Percentiles rank a stretch among this genome's conserved stretches.
These are phyloP conservation scores for Aplidium turbinatum DNA, from an alignment of 23 tunicate species.

Conservation along the genomic window DNA sequence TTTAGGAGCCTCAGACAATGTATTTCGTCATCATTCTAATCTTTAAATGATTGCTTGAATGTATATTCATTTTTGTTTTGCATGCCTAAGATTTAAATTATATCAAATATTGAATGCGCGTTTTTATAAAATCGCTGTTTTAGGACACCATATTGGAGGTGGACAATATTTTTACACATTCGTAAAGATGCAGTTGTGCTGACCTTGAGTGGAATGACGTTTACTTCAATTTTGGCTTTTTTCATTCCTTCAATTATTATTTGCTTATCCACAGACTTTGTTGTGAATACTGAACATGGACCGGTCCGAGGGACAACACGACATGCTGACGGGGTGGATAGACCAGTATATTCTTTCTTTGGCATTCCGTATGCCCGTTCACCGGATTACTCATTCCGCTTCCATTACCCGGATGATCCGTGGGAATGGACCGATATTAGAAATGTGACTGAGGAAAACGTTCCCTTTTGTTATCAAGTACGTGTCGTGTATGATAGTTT, in stretches of 20 bases:
- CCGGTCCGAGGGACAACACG: slow-evolving; percentile 62
- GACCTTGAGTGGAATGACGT: no score
- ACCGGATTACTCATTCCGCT: slow-evolving; percentile 86
- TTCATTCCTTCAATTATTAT: neutral
- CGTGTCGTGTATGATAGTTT: neutral
- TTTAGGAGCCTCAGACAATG: no score
- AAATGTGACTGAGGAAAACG: slow-evolving; percentile 66
- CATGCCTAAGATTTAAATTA: no score
- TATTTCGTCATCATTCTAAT: no score
- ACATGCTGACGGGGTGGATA: slow-evolving; percentile 50
- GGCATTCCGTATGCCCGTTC: slow-evolving; percentile 80
- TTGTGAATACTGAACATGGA: slow-evolving; percentile 67
- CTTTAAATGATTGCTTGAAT: no score
- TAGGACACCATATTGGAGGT: no score
- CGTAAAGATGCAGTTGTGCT: no score
- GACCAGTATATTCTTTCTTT: slow-evolving; percentile 84
- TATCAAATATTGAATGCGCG: no score
- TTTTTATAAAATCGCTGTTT: no score
- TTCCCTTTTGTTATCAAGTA: slow-evolving; percentile 85
- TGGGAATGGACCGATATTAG: slow-evolving; percentile 75
- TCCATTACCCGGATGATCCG: slow-evolving; percentile 78
- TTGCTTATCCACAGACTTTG: slow-evolving; percentile 23
- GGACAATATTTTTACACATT: no score
- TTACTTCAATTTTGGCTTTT: no score
- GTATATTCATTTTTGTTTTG: no score